Percentiles rank a stretch among this genome's conserved stretches.
These are phyloP conservation scores for Coracias cyanogaster DNA, from an alignment of 2,797 vertebrate genomes.

Conservation along the genomic window DNA sequence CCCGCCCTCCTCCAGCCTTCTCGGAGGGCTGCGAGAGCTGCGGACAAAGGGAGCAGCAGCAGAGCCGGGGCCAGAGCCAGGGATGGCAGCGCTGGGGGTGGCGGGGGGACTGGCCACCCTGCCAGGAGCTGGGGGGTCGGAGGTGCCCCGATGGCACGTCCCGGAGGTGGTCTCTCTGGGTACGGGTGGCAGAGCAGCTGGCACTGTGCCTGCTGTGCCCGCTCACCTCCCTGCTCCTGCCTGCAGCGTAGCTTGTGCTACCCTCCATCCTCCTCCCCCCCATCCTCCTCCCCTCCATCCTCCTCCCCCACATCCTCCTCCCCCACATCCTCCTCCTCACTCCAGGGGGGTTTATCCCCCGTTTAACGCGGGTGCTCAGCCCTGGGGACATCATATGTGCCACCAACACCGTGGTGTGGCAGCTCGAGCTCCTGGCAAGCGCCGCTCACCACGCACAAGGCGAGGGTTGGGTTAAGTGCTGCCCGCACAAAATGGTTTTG, in stretches of 20 bases:
- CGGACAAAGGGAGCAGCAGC: not conserved
- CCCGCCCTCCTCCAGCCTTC: not conserved
- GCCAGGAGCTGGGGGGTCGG: rapidly evolving
- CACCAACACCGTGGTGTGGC: rapidly evolving
- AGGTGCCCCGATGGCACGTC: not conserved
- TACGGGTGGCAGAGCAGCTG: not conserved
- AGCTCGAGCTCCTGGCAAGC: not conserved
- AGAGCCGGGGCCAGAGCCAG: too few species aligned
- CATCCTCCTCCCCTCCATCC: too few species aligned
- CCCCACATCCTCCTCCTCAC: too few species aligned
- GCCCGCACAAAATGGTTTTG: not conserved
- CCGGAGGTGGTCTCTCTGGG: rapidly evolving
- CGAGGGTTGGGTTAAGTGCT: not conserved
- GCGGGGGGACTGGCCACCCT: rapidly evolving
- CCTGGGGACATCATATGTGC: rapidly evolving
- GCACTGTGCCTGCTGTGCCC: not conserved
- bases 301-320: too few species aligned
- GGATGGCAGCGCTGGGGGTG: rapidly evolving
- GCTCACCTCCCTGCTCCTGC: not conserved
- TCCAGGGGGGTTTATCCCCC: not conserved
- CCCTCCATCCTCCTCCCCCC: too few species aligned
- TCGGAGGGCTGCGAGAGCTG: not conserved
- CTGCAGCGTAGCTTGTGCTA: not conserved
- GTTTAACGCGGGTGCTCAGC: rapidly evolving
- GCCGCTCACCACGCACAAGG: rapidly evolving